Evolutionary conservation across 2,888 invertebrate species (phyloP).

Genomic region (Xylota sylvarum): DNA sequence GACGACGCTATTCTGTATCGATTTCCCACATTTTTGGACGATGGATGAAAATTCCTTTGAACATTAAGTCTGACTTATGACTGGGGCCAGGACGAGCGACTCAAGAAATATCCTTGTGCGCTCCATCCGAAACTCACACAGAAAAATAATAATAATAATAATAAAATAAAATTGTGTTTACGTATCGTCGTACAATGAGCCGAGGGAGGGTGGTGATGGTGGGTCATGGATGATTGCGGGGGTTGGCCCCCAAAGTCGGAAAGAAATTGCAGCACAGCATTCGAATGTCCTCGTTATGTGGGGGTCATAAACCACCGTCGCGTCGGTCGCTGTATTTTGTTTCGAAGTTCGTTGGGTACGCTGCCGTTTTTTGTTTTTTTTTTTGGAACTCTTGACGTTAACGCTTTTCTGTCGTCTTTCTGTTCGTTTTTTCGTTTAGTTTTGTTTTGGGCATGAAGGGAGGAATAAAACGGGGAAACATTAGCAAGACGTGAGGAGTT

Average conservation of each 20-base stretch:
- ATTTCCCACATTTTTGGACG: slow-evolving; percentile 80
- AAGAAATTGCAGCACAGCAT: slow-evolving; percentile 78
- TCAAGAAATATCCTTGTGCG: slow-evolving; percentile 62
- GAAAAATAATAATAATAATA: slow-evolving; percentile 80
- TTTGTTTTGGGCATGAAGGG: background rate
- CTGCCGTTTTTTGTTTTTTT: slow-evolving; percentile 35
- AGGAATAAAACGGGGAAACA: background rate
- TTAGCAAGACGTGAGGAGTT: slow-evolving; percentile 49
- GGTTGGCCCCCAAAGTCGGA: slow-evolving; percentile 66
- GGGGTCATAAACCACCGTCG: slow-evolving; percentile 76
- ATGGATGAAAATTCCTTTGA: slow-evolving; percentile 78
- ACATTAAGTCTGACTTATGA: slow-evolving; percentile 81
- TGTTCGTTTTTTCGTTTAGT: slow-evolving; percentile 13
- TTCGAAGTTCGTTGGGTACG: slow-evolving; percentile 18
- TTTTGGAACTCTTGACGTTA: slow-evolving; percentile 37
- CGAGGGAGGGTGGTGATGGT: slow-evolving; percentile 2
- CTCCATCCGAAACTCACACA: slow-evolving; percentile 69
- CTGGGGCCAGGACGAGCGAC: slow-evolving; percentile 63
- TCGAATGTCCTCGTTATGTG: slow-evolving; percentile 77
- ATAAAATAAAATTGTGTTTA: slow-evolving; percentile 80
- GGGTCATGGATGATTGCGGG: slow-evolving; percentile 68
- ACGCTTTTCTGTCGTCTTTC: slow-evolving; percentile 53
- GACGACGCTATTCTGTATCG: slow-evolving; percentile 81
- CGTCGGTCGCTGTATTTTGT: slow-evolving; percentile 58
- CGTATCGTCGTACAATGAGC: slow-evolving; percentile 66